phyloP scores from a whole-genome alignment of 2,888 invertebrate species.

The Suillia variegata region DNA sequence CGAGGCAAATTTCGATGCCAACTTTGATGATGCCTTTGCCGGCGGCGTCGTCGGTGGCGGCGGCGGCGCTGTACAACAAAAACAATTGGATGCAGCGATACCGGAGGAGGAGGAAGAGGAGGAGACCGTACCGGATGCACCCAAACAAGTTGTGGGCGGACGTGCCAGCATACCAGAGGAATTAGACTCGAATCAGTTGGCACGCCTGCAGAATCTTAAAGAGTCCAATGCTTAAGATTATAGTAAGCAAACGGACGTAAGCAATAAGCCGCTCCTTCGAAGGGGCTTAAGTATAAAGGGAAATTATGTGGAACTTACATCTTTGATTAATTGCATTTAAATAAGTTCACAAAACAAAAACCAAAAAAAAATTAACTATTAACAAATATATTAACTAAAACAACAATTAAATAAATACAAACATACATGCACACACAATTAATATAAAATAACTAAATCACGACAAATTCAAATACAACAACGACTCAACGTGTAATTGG shows the following conservation, averaged over 20 bases:
- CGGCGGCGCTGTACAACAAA: constrained; percentile 33
- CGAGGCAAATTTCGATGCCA: constrained; percentile 60
- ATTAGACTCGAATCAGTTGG: constrained; percentile 85
- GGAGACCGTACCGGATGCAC: constrained; percentile 57
- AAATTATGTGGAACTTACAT: no score
- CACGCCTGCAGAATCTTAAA: constrained; percentile 84
- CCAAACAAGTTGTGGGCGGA: constrained; percentile 77
- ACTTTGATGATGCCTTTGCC: constrained; percentile 63
- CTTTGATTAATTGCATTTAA: no score
- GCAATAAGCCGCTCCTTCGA: no score
- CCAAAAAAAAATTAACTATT: no score
- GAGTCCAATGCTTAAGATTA: constrained; percentile 83
- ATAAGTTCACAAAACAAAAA: no score
- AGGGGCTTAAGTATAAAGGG: no score
- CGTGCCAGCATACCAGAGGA: constrained; percentile 87
- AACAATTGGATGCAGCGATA: constrained; percentile 20
- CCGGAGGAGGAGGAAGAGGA: constrained; percentile 39
- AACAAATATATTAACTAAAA: no score
- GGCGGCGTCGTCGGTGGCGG: constrained; percentile 60
- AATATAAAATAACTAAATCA: no score
- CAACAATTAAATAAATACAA: no score
- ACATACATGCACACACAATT: no score
- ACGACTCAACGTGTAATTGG: no score
- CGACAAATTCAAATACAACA: no score
- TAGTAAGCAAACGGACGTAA: background rate